Evolutionary conservation across 2,888 invertebrate genomes (phyloP).

Genomic region (Carcina quercana): DNA sequence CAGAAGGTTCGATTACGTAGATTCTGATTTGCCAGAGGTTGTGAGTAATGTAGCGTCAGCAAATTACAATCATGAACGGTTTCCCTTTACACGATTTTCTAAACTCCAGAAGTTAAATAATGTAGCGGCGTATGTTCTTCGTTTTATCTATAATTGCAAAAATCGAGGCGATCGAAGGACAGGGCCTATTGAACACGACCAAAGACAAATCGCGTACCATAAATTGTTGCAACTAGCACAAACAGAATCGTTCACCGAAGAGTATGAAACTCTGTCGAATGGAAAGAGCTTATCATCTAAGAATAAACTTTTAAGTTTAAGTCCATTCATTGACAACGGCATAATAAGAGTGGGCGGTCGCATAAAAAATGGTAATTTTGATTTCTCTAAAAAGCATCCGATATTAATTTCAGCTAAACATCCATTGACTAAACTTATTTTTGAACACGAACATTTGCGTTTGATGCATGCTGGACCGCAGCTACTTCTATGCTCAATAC

Average conservation of each 20-base stretch:
- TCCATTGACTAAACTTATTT: conserved; percentile 2
- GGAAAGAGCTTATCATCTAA: background rate
- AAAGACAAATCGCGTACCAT: background rate
- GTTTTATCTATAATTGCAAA: conserved; percentile 10
- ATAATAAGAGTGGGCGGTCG: conserved; percentile 5
- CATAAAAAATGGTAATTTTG: conserved; percentile 3
- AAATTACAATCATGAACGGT: conserved; percentile 1
- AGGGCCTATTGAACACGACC: background rate
- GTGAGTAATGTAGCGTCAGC: conserved; percentile 7
- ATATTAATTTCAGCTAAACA: conserved; percentile 3
- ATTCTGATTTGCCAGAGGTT: conserved; percentile 4
- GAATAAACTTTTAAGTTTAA: background rate
- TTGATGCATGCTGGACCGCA: conserved; percentile 6
- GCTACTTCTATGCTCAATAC: background rate
- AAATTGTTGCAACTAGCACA: background rate
- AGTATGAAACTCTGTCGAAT: background rate
- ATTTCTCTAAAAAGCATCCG: conserved; percentile 6
- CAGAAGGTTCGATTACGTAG: background rate
- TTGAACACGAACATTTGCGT: conserved; percentile 3
- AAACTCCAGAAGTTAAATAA: conserved; percentile 9
- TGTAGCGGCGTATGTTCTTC: conserved; percentile 11
- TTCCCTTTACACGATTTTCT: conserved; percentile 10
- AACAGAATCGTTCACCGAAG: background rate
- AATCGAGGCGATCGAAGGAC: background rate
- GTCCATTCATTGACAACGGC: conserved; percentile 3